These are phyloP conservation scores for Drosophila gunungcola DNA, from an alignment of 1,140 invertebrate genomes.

Conservation along the genomic window DNA sequence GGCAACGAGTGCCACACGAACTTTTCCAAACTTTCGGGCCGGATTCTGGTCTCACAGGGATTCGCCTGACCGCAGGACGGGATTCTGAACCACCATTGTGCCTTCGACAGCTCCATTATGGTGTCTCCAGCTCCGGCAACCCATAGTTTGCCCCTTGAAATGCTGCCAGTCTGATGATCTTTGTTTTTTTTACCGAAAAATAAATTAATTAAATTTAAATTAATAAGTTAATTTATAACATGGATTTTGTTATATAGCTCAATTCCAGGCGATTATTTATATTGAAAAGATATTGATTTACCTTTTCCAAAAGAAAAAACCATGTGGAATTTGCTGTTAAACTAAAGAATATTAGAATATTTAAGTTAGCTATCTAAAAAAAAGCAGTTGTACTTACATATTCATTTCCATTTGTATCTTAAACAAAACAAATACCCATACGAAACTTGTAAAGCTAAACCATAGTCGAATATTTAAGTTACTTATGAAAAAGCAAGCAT, in stretches of 20 bases:
- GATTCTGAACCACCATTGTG: not conserved
- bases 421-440: not conserved
- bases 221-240: not conserved
- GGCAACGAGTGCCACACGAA: slow-evolving; percentile 40
- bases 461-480: not conserved
- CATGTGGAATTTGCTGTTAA: too few relatives aligned
- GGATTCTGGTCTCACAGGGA: slow-evolving; percentile 24
- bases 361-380: not conserved
- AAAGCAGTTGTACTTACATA: not conserved
- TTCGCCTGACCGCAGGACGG: slow-evolving; percentile 4
- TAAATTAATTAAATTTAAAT: too few relatives aligned
- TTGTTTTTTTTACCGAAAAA: not conserved
- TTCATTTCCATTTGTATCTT: not conserved
- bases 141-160: not conserved
- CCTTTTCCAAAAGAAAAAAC: too few relatives aligned
- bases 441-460: not conserved
- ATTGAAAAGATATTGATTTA: not conserved
- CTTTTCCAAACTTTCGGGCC: slow-evolving; percentile 35
- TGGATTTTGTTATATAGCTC: not conserved
- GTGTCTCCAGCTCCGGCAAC: slow-evolving; percentile 16
- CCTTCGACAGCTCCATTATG: not conserved
- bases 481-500: not conserved
- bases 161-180: not conserved
- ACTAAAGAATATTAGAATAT: not conserved
- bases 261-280: not conserved